Conservation (phyloP, 2,797 vertebrate species). For the Coranthus polyacanthus region DNA sequence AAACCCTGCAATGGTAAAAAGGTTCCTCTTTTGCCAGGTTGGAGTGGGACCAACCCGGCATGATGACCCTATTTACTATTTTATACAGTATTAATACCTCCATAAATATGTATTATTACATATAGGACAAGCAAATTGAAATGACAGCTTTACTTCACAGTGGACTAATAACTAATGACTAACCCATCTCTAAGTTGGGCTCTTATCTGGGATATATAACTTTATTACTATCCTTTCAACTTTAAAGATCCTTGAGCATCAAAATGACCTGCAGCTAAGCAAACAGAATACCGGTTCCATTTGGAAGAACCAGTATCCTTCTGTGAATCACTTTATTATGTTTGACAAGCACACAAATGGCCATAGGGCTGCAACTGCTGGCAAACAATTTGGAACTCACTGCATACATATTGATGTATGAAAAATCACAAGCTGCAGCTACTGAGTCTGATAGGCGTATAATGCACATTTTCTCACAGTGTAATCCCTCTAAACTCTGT, state of each 20-base stretch:
- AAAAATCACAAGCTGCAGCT: conserved; percentile 17
- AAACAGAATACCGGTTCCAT: not conserved
- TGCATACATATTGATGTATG: not conserved
- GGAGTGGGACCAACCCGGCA: not conserved
- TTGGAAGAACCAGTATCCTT: not conserved
- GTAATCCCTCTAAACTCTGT: conserved; percentile 43
- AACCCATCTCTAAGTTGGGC: not conserved
- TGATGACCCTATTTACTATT: not conserved
- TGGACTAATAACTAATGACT: not conserved
- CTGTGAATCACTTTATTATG: too few relatives aligned
- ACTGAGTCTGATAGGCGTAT: conserved; percentile 25
- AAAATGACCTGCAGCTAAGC: not conserved
- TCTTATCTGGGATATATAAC: not conserved
- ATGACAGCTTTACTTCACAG: conserved; percentile 20
- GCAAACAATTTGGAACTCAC: not conserved
- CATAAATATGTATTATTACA: conserved; percentile 1
- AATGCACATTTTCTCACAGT: not conserved
- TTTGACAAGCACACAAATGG: too few relatives aligned
- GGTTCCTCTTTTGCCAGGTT: not conserved
- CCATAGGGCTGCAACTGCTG: not conserved
- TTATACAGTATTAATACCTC: conserved; percentile 1
- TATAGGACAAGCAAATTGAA: not conserved
- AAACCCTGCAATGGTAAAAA: not conserved
- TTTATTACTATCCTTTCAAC: not conserved
- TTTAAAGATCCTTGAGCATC: not conserved